Conservation (phyloP, 2,113 vertebrate genomes). For the human (Homo sapiens) region DNA sequence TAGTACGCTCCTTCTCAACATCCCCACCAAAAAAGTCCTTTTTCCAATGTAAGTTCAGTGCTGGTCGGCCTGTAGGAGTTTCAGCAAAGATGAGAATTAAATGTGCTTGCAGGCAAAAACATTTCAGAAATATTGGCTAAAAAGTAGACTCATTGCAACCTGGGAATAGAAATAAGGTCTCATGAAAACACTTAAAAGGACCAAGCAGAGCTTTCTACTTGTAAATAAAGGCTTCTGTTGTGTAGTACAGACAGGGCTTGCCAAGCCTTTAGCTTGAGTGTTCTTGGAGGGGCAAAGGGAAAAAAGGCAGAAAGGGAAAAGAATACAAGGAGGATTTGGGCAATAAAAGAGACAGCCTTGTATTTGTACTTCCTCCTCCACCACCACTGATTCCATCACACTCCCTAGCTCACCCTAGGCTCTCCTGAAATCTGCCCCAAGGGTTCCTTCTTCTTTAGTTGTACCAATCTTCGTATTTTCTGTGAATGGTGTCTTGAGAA, state of each 20-base stretch:
- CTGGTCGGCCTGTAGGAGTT: background rate
- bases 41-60: background rate
- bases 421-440: background rate
- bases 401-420: background rate
- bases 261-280: background rate
- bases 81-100: constrained; percentile 51
- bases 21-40: background rate
- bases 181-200: background rate
- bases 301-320: constrained; percentile 16
- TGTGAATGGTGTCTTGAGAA: background rate
- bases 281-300: background rate
- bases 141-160: background rate
- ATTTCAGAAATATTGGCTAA: background rate
- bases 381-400: background rate
- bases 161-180: constrained; percentile 18
- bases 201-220: constrained; percentile 13
- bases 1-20: background rate
- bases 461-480: background rate
- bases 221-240: constrained; percentile 12
- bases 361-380: background rate
- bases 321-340: background rate
- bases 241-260: background rate
- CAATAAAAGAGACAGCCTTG: background rate
- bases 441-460: background rate
- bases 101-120: background rate